Percentiles rank a stretch among this genome's conserved stretches.
Evolutionary conservation across 2,113 vertebrate genomes (phyloP).

Genomic region (Tympanuchus pallidicinctus): DNA sequence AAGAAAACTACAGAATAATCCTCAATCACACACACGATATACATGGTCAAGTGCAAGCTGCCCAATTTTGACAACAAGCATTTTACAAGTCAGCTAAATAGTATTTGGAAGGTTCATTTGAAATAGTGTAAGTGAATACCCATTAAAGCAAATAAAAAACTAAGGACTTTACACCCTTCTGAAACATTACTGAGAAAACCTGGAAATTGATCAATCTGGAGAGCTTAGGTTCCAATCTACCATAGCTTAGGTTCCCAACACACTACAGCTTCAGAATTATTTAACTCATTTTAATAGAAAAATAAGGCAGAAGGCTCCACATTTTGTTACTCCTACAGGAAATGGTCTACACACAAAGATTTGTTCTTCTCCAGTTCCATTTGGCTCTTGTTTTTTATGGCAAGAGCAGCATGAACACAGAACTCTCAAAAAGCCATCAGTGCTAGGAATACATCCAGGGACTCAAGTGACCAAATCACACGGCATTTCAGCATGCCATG

Average conservation of each 20-base stretch:
- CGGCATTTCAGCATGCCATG: neutral
- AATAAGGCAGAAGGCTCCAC: neutral
- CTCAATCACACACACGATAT: conserved; percentile 12
- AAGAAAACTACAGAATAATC: conserved; percentile 4
- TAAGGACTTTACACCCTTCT: neutral
- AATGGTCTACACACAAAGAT: neutral
- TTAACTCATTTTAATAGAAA: neutral
- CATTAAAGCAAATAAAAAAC: neutral
- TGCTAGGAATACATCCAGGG: neutral
- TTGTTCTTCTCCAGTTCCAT: neutral
- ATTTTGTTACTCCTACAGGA: neutral
- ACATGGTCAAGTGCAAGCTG: neutral
- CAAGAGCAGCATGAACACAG: neutral
- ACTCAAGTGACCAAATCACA: neutral
- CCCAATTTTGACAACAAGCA: neutral
- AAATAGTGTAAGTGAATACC: neutral
- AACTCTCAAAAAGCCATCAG: neutral
- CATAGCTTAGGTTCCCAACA: neutral
- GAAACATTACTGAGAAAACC: neutral
- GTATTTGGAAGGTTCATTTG: neutral
- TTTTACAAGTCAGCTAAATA: neutral
- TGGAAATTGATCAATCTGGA: neutral
- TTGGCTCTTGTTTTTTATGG: neutral
- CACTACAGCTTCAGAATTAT: neutral
- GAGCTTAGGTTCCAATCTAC: neutral